Conservation (phyloP, 1,140 invertebrate species). For the Hypothenemus hampei region DNA sequence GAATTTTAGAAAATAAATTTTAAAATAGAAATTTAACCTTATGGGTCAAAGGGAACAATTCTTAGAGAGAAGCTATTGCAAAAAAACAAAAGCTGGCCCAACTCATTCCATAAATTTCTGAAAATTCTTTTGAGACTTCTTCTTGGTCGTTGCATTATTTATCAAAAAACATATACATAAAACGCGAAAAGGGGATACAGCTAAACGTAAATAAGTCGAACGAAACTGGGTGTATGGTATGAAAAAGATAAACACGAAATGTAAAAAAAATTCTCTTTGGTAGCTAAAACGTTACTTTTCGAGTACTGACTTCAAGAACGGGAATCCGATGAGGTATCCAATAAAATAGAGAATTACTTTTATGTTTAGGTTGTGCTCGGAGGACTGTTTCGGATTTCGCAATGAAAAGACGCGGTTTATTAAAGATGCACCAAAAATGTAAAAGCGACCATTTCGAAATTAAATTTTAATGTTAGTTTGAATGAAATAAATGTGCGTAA, state of each 20-base stretch:
- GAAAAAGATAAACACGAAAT: constrained; percentile 17
- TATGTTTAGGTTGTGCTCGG: constrained; percentile 1
- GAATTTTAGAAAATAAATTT: not conserved
- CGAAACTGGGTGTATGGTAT: constrained; percentile 7
- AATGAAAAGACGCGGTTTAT: not conserved
- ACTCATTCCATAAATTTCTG: not conserved
- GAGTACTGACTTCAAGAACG: constrained; percentile 2
- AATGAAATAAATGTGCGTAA: too few relatives aligned
- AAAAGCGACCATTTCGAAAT: too few relatives aligned
- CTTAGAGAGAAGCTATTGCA: too few relatives aligned
- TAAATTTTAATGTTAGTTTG: too few relatives aligned
- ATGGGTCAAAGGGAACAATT: too few relatives aligned
- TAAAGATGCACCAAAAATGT: too few relatives aligned
- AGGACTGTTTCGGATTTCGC: not conserved
- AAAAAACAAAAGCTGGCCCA: not conserved
- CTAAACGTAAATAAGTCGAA: constrained; percentile 10
- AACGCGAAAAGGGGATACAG: constrained; percentile 1
- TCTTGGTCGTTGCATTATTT: constrained; percentile 11
- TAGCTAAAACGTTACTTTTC: not conserved
- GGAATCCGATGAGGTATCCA: constrained; percentile 5
- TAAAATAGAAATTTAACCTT: not conserved
- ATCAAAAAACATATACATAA: constrained; percentile 7
- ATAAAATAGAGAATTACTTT: constrained; percentile 11
- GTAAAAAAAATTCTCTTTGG: constrained; percentile 5
- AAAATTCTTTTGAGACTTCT: constrained; percentile 1